Evolutionary conservation across 2,888 invertebrate species (phyloP).

Genomic region (Aromia moschata): DNA sequence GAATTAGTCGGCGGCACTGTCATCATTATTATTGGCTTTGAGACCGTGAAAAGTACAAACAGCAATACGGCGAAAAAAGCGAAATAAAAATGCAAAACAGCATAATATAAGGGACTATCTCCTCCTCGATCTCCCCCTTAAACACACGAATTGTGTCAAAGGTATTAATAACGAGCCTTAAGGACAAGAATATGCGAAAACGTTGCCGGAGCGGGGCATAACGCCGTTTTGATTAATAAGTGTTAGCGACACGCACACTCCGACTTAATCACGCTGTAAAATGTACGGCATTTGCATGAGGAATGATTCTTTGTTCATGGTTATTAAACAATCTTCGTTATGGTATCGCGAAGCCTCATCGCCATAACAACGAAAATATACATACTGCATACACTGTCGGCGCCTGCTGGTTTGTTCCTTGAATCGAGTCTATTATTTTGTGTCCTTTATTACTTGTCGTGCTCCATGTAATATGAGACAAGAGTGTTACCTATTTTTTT

Average conservation of each 20-base stretch:
- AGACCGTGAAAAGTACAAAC: slow-evolving; percentile 45
- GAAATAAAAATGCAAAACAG: slow-evolving; percentile 61
- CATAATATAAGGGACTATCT: slow-evolving; percentile 55
- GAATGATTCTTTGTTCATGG: slow-evolving; percentile 58
- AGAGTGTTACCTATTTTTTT: too few relatives aligned
- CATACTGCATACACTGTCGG: slow-evolving; percentile 6
- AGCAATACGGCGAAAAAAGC: slow-evolving; percentile 41
- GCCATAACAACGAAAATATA: slow-evolving; percentile 22
- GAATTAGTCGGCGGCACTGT: slow-evolving; percentile 1
- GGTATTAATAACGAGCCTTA: slow-evolving; percentile 53
- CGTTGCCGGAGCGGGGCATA: slow-evolving; percentile 40
- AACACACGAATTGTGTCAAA: slow-evolving; percentile 58
- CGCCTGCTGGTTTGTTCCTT: background rate
- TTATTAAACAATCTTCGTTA: slow-evolving; percentile 52
- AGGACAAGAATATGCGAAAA: slow-evolving; percentile 46
- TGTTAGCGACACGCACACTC: slow-evolving; percentile 62
- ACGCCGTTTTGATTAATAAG: slow-evolving; percentile 60
- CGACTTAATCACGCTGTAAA: slow-evolving; percentile 60
- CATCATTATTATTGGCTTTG: slow-evolving; percentile 12
- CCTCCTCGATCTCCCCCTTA: slow-evolving; percentile 54
- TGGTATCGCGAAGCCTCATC: slow-evolving; percentile 37
- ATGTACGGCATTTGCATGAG: slow-evolving; percentile 60
- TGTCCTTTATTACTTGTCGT: too few relatives aligned
- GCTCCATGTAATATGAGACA: too few relatives aligned
- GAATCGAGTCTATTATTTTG: too few relatives aligned